Evolutionary conservation across 2,797 vertebrate species (phyloP).

Genomic region (Sebastolobus altivelis): DNA sequence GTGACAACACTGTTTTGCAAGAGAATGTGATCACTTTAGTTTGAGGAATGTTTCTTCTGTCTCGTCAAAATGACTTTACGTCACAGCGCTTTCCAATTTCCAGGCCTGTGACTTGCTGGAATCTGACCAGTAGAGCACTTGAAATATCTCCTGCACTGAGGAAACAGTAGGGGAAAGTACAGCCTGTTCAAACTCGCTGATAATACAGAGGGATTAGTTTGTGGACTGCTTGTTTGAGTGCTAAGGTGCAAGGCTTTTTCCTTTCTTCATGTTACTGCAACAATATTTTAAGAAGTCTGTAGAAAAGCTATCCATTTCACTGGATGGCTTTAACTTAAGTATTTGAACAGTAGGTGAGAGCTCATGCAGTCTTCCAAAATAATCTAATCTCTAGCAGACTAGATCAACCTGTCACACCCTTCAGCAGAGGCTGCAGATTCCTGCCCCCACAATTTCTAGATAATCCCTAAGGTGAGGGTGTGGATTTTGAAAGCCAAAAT

Average conservation of each 20-base stretch:
- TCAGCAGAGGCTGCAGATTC: not conserved
- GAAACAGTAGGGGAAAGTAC: not conserved
- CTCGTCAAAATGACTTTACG: not conserved
- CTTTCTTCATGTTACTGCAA: not conserved
- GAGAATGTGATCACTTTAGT: not conserved
- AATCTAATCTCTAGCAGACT: not conserved
- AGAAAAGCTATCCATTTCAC: not conserved
- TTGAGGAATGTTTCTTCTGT: slow-evolving; percentile 1
- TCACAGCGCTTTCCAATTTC: not conserved
- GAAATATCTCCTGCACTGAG: not conserved
- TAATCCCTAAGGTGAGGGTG: slow-evolving; percentile 30
- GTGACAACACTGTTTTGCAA: not conserved
- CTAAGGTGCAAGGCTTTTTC: not conserved
- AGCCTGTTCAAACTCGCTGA: slow-evolving; percentile 17
- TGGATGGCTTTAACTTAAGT: not conserved
- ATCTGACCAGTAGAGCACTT: slow-evolving; percentile 11
- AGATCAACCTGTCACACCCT: slow-evolving; percentile 16
- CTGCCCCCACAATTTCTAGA: not conserved
- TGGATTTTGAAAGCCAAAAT: slow-evolving; percentile 17
- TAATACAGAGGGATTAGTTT: slow-evolving; percentile 1
- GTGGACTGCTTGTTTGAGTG: not conserved
- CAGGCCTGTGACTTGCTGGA: slow-evolving; percentile 23
- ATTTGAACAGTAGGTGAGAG: not conserved
- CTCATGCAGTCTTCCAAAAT: slow-evolving; percentile 3
- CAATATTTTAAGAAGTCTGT: not conserved